Conservation (phyloP, 2,113 vertebrate genomes). For the Puffinus mauretanicus region DNA sequence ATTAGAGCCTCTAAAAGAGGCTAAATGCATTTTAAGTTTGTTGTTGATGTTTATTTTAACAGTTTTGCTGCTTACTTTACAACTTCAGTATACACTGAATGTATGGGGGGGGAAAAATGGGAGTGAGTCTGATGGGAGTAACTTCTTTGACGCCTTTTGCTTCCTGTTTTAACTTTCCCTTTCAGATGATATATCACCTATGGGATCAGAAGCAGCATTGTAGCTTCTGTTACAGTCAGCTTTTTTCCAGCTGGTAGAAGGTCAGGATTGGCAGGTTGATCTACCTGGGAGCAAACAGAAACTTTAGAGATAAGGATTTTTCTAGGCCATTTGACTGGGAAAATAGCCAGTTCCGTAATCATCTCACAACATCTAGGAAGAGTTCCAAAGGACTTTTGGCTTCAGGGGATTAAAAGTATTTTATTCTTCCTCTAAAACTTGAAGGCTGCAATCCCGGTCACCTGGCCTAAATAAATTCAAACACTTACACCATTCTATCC, state of each 20-base stretch:
- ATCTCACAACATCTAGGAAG: conserved; percentile 37
- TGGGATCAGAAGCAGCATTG: not conserved
- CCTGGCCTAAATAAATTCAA: conserved; percentile 26
- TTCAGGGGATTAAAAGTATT: conserved; percentile 41
- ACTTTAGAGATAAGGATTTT: conserved; percentile 56
- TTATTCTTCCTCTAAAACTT: conserved; percentile 25
- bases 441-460: not conserved
- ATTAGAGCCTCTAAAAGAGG: not conserved
- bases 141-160: not conserved
- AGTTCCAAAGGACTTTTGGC: conserved; percentile 16
- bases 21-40: not conserved
- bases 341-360: conserved; percentile 42
- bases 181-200: not conserved
- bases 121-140: not conserved
- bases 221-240: conserved; percentile 29
- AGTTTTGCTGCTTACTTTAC: not conserved
- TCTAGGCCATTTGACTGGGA: conserved; percentile 60
- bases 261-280: conserved; percentile 60
- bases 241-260: conserved; percentile 31
- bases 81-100: rapidly evolving
- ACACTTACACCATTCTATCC: not conserved
- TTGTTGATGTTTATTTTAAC: not conserved
- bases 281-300: conserved; percentile 36
- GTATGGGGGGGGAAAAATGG: not conserved
- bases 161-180: conserved; percentile 18